Conservation (phyloP, 2,797 vertebrate species). For the Anguilla marmorata region DNA sequence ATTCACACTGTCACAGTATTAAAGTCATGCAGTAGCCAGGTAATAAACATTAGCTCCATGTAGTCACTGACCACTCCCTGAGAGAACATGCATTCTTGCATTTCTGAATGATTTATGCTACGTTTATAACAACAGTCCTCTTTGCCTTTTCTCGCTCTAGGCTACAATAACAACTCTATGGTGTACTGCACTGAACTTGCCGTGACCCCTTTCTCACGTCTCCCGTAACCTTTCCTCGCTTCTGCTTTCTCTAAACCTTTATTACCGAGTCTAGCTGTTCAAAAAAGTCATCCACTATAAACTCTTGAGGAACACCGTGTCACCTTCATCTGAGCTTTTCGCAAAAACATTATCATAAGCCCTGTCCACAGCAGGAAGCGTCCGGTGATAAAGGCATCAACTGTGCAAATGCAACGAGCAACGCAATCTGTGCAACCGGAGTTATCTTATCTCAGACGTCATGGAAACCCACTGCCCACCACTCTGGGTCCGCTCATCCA, state of each 20-base stretch:
- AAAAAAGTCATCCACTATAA: neutral
- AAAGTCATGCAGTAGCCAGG: neutral
- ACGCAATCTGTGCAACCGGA: neutral
- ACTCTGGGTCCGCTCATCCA: neutral
- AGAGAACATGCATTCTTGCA: neutral
- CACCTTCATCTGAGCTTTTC: neutral
- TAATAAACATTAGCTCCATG: neutral
- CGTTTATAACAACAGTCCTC: neutral
- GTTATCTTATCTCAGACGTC: slow-evolving; percentile 15
- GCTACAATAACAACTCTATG: neutral
- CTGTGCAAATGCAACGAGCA: neutral
- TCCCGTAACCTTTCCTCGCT: neutral
- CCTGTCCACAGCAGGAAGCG: neutral
- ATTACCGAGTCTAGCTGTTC: neutral
- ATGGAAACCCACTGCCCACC: slow-evolving; percentile 7
- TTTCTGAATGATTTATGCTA: neutral
- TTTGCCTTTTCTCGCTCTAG: neutral
- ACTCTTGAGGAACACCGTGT: neutral
- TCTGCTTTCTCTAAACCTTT: neutral
- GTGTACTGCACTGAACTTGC: neutral
- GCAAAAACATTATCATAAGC: neutral
- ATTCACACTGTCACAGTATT: neutral
- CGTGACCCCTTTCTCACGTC: neutral
- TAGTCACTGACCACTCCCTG: neutral
- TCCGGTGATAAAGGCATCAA: neutral